A percentile compares a stretch with the other conserved stretches of the same genome.
Conservation (phyloP, 2,888 invertebrate species). For the Gymnosoma rotundatum region DNA sequence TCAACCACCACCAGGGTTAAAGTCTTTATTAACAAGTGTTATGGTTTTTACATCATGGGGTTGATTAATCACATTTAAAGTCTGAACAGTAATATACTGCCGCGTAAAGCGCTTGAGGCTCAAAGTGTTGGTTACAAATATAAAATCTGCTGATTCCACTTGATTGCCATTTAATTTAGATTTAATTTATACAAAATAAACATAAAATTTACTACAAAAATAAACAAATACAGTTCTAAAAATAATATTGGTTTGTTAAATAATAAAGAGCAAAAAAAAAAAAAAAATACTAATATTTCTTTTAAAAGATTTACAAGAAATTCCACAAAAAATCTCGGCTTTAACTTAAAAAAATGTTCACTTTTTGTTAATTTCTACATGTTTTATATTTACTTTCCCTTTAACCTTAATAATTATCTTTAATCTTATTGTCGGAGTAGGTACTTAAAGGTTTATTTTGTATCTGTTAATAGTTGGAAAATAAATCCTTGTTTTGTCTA, state of each 20-base stretch:
- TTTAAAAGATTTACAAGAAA: slow-evolving; percentile 1
- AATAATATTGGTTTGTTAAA: slow-evolving; percentile 64
- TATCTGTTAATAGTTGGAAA: slow-evolving; percentile 60
- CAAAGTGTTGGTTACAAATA: slow-evolving; percentile 63
- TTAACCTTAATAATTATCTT: slow-evolving; percentile 50
- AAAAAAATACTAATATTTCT: slow-evolving; percentile 1
- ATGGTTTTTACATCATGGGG: slow-evolving; percentile 29
- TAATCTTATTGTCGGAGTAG: slow-evolving; percentile 66
- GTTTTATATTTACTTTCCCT: too few species aligned
- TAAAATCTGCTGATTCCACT: slow-evolving; percentile 82
- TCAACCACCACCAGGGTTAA: slow-evolving; percentile 6
- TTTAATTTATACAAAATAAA: slow-evolving; percentile 80
- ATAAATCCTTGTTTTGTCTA: slow-evolving; percentile 58
- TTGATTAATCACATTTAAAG: slow-evolving; percentile 23
- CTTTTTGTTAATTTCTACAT: background rate
- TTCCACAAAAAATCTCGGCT: slow-evolving; percentile 43
- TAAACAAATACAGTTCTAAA: slow-evolving; percentile 36
- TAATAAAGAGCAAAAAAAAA: slow-evolving; percentile 13
- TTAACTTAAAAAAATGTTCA: slow-evolving; percentile 24
- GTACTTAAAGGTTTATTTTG: slow-evolving; percentile 44
- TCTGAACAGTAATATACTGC: background rate
- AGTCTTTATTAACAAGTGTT: slow-evolving; percentile 44
- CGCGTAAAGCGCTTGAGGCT: slow-evolving; percentile 31
- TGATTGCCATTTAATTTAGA: slow-evolving; percentile 82
- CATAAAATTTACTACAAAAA: slow-evolving; percentile 67